These are phyloP conservation scores for Lindbergichthys nudifrons DNA, from an alignment of 2,797 vertebrate species.

Conservation along the genomic window DNA sequence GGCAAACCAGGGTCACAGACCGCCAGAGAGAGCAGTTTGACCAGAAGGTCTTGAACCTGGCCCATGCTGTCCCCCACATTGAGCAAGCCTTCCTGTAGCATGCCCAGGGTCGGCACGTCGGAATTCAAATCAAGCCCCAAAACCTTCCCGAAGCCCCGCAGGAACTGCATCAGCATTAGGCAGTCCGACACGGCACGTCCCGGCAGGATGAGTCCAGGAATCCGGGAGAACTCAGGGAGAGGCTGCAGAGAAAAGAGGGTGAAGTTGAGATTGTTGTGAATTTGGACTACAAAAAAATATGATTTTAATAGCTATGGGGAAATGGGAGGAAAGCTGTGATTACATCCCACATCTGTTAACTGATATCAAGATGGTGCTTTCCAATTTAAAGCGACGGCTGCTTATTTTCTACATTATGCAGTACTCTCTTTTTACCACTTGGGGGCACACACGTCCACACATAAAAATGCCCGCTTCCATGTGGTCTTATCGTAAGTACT, in stretches of 20 bases:
- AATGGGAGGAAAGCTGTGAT: constrained; percentile 25
- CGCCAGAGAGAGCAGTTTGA: constrained; percentile 94
- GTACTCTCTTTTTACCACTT: constrained; percentile 66
- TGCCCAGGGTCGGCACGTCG: constrained; percentile 92
- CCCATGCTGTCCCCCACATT: constrained; percentile 97
- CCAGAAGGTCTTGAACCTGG: constrained; percentile 96
- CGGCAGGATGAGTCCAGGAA: constrained; percentile 94
- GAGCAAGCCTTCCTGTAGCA: constrained; percentile 96
- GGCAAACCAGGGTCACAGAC: constrained; percentile 96
- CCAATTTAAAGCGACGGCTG: constrained; percentile 10
- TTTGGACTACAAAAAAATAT: neutral
- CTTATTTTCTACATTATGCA: constrained; percentile 34
- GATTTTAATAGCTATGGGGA: constrained; percentile 3
- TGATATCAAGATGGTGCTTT: constrained; percentile 40
- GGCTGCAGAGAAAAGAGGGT: constrained; percentile 78
- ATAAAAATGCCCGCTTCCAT: constrained; percentile 39
- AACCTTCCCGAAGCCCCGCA: constrained; percentile 97
- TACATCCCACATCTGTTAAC: constrained; percentile 29
- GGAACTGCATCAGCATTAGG: constrained; percentile 98
- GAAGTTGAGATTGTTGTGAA: neutral
- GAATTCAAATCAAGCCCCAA: constrained; percentile 91
- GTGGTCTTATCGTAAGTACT: constrained; percentile 18
- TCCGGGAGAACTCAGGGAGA: constrained; percentile 93
- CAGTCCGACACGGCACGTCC: constrained; percentile 94
- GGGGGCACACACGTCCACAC: constrained; percentile 62